These are phyloP conservation scores for Pseudochaenichthys georgianus DNA, from an alignment of 2,797 vertebrate genomes.

Conservation along the genomic window DNA sequence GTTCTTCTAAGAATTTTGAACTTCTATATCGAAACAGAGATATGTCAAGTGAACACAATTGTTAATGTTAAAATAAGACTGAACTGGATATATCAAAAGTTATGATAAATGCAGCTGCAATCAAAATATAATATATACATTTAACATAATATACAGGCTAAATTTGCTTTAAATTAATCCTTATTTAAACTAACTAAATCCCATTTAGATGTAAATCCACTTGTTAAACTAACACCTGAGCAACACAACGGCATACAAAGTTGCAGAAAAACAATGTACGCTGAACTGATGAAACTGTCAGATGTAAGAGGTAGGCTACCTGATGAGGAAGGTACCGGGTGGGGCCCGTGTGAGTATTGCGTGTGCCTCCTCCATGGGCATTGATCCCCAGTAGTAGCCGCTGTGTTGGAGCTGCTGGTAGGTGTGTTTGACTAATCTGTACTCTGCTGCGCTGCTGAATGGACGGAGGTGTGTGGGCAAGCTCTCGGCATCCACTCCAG, in stretches of 20 bases:
- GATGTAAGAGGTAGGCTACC: constrained; percentile 54
- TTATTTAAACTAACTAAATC: neutral
- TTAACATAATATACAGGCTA: neutral
- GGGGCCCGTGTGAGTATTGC: constrained; percentile 82
- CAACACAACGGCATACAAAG: neutral
- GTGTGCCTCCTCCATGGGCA: constrained; percentile 91
- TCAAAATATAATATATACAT: neutral
- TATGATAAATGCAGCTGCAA: neutral
- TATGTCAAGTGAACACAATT: neutral
- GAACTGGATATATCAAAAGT: neutral
- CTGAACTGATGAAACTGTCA: neutral
- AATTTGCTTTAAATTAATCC: neutral
- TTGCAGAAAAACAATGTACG: neutral
- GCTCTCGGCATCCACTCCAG: constrained; percentile 1
- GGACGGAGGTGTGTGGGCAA: constrained; percentile 88
- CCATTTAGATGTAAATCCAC: neutral
- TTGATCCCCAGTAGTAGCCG: constrained; percentile 95
- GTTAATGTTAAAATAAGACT: neutral
- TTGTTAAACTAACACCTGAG: no score
- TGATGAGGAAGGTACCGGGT: constrained; percentile 92
- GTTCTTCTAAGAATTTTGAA: neutral
- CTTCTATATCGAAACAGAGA: neutral
- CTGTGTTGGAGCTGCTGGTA: constrained; percentile 89
- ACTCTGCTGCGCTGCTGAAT: constrained; percentile 89
- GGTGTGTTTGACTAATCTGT: constrained; percentile 87